Evolutionary conservation across 2,888 invertebrate genomes (phyloP).

Genomic region (Orchesella flavescens): DNA sequence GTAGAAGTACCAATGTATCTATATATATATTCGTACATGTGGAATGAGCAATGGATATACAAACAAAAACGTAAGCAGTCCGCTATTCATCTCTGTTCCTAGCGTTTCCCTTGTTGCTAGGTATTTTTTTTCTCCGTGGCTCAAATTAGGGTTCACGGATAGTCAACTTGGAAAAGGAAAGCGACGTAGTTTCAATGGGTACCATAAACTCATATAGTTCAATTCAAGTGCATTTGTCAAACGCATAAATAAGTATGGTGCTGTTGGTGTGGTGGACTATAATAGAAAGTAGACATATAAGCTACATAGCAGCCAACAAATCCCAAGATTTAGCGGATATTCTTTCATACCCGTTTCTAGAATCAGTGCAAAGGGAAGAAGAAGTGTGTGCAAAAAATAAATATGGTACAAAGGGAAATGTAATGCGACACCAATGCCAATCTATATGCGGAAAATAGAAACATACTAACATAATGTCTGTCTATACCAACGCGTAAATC

Average conservation of each 20-base stretch:
- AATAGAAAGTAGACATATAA: not conserved
- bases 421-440: too few relatives aligned
- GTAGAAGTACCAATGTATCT: not conserved
- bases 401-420: too few relatives aligned
- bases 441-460: too few relatives aligned
- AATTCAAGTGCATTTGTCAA: constrained; percentile 7
- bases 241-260: not conserved
- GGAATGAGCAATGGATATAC: not conserved
- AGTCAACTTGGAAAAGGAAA: not conserved
- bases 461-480: too few relatives aligned
- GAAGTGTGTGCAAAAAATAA: not conserved
- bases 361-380: not conserved
- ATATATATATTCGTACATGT: not conserved
- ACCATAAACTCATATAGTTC: too few relatives aligned
- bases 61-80: constrained; percentile 8
- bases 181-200: not conserved
- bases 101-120: constrained; percentile 6
- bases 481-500: too few relatives aligned
- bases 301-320: not conserved
- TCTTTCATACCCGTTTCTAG: not conserved
- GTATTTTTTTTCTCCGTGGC: constrained; percentile 6
- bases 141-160: not conserved
- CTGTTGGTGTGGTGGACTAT: not conserved
- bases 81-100: constrained; percentile 8
- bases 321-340: constrained; percentile 1